Evolutionary conservation across 2,113 vertebrate genomes (phyloP), one percentile per base, ranked within the genome.

Genomic region (Chaetodon trifascialis): DNA sequence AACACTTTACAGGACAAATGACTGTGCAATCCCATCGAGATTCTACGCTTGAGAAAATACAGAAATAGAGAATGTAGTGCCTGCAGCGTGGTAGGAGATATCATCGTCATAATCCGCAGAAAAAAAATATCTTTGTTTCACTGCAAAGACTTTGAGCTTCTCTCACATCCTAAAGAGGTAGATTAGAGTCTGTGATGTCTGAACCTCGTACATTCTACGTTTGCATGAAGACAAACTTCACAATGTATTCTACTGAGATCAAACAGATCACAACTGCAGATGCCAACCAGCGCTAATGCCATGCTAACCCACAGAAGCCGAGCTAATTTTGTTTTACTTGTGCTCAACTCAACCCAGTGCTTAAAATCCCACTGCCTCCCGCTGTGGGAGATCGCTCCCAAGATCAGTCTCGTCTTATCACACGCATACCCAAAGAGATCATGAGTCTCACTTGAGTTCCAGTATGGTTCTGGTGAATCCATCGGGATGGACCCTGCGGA

Each of bases 401-500:
- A 73, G 16, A 76, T 59, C 38, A 14, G 25, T 23, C 85, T 59
- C 0, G 8, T 17, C 56, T 40, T 42, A 59, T 78, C 21, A 36
- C 17, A 46, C 44, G 40, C 54, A 51, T 36, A 49, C 11, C 7
- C 47, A 25, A 63, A 34, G 8, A 68, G 65, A 73, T 64, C 49
- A 11, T 0, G 42, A 30, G 9, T 79, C 94, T 94, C 92, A 99
- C 98, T 98, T 97, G 86, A 99, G 95, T 88, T 99, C 98, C 81
- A 99, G 94, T 65, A 99, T 96, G 88, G 95, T 97, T 87, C 97
- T 90, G 0, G 96, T 96, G 88, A 96, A 97, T 90, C 98, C 98
- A 0, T 96, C 97, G 25, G 98, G 97, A 73, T 97, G 96, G 86
- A 99, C 96, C 72, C 98, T 91, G 30, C 98, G 95, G 73, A 99